Evolutionary conservation across 2,888 invertebrate genomes (phyloP), one percentile per base, ranked within the genome.

Genomic region (Listrodromus nycthemerus): DNA sequence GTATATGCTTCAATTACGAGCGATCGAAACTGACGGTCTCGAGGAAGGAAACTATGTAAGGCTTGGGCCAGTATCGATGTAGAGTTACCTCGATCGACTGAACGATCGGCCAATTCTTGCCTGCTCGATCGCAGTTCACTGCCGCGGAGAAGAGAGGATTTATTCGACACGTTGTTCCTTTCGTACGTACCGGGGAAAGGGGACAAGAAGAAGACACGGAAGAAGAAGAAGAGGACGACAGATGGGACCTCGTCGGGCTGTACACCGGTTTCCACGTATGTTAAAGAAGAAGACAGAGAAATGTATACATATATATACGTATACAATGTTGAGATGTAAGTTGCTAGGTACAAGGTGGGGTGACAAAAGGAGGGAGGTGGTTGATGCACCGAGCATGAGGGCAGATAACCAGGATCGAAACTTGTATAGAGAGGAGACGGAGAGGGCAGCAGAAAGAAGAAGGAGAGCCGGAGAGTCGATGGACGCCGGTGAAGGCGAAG

Each of bases 401-500:
- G 37, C 70, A 70, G 65, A 65, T 52, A 13, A 75, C 67, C 67
- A 45, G 33, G 33, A 58, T 55, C 30, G 58, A 63, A 74, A 73
- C 67, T 73, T 67, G 67, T 75, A 63, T 21, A 41, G 4, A 55
- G 30, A 70, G 33, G 30, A 45, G 52, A 24, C 37, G 58, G 27
- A 45, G 69, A 78, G 58, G 66, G 37, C 71, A 50, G 73, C 71
- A 33, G 41, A 61, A 65, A 61, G 73, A 73, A 78, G 74, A 67
- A 78, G 74, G 73, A 78, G 85, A 82, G 69, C 69, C 45, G 66
- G 50, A 80, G 77, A 66, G 70, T 87, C 85, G 85, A 87, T 82
- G 69, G 82, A 86, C 76, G 79, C 78, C 84, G 84, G 76, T 73
- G 82, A 87, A 87, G 87, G 85, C 89, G 88, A 84, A 83, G 82